A percentile compares a stretch with the other conserved stretches of the same genome.
Conservation (phyloP, 1,140 invertebrate genomes). For the Eueides isabella region DNA sequence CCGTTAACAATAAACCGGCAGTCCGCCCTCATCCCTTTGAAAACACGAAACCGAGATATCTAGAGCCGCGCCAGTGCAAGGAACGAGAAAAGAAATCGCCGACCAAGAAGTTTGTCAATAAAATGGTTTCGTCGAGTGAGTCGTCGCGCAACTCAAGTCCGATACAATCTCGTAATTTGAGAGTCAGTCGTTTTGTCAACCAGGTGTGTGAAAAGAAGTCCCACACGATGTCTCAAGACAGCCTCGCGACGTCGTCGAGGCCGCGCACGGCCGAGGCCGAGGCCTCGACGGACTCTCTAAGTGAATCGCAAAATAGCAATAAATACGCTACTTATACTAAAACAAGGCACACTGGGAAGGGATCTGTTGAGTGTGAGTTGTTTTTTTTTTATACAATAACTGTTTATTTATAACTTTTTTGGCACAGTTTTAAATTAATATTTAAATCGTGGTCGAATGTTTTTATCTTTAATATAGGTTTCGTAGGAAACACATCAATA, state of each 20-base stretch:
- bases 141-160: slow-evolving; percentile 69
- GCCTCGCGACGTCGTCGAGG: slow-evolving; percentile 59
- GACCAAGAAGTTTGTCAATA: slow-evolving; percentile 45
- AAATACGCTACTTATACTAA: slow-evolving; percentile 75
- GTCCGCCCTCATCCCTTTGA: slow-evolving; percentile 44
- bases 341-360: slow-evolving; percentile 53
- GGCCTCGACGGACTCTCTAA: slow-evolving; percentile 65
- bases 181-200: slow-evolving; percentile 38
- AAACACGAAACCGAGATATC: slow-evolving; percentile 60
- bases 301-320: slow-evolving; percentile 66
- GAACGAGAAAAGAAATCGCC: slow-evolving; percentile 44
- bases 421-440: too few species aligned
- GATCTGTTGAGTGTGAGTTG: slow-evolving; percentile 63
- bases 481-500: too few species aligned
- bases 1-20: slow-evolving; percentile 33
- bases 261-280: slow-evolving; percentile 69
- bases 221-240: slow-evolving; percentile 64
- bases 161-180: slow-evolving; percentile 46
- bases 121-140: slow-evolving; percentile 64
- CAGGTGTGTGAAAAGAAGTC: slow-evolving; percentile 36
- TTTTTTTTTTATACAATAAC: not conserved
- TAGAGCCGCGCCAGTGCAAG: slow-evolving; percentile 47
- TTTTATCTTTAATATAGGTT: too few species aligned
- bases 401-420: too few species aligned
- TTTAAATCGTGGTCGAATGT: too few species aligned